phyloP scores from a whole-genome alignment of 2,888 invertebrate genomes.

The Platycnemis pennipes region DNA sequence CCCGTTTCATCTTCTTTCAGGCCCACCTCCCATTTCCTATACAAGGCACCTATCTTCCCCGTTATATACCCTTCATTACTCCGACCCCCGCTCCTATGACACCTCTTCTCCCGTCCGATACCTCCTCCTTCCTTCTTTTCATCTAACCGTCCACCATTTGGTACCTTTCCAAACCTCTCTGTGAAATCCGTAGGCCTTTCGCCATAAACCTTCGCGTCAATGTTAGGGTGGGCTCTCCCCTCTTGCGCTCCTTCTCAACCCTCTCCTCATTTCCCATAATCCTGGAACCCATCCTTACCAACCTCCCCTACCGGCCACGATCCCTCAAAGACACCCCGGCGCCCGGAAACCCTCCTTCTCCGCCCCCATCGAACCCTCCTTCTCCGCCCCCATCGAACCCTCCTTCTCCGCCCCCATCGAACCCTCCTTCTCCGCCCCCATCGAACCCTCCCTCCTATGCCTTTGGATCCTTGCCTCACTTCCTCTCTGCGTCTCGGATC shows the following conservation, averaged over 20 bases:
- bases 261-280: not conserved
- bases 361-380: not conserved
- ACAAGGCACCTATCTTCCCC: not conserved
- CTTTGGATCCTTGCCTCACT: not conserved
- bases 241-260: not conserved
- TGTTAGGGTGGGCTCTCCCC: not conserved
- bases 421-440: not conserved
- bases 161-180: slow-evolving; percentile 41
- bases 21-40: not conserved
- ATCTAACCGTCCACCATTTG: slow-evolving; percentile 51
- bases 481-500: slow-evolving; percentile 3
- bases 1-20: not conserved
- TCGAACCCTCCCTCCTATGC: not conserved
- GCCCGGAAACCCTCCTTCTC: not conserved
- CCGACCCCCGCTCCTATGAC: not conserved
- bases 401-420: not conserved
- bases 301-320: not conserved
- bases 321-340: not conserved
- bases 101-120: not conserved
- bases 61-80: not conserved
- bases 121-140: not conserved
- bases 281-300: not conserved
- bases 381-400: not conserved
- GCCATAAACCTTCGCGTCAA: slow-evolving; percentile 45
- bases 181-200: slow-evolving; percentile 33